Percentiles rank a stretch among this genome's conserved stretches.
Conservation (phyloP, 37 sponge, comb jelly and placozoan species). For the Ephydatia muelleri region DNA sequence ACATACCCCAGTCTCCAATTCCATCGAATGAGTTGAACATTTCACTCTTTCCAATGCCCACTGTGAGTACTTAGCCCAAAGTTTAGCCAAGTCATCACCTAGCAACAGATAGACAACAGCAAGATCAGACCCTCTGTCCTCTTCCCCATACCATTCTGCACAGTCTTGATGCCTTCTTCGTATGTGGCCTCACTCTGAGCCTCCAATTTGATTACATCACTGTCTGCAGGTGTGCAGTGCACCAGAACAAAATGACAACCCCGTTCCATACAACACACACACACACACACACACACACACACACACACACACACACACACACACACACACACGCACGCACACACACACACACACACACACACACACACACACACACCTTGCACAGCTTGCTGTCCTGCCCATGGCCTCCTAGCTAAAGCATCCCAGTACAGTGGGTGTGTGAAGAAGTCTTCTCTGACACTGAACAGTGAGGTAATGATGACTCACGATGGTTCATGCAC, state of each 20-base stretch:
- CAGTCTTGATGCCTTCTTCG: conserved; percentile 15
- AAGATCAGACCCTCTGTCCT: not conserved
- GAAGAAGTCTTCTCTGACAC: conserved; percentile 47
- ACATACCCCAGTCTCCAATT: not conserved
- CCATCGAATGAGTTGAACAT: not conserved
- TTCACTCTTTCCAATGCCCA: conserved; percentile 52
- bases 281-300: conserved; percentile 20
- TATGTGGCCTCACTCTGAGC: conserved; percentile 25
- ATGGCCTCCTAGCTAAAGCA: conserved; percentile 58
- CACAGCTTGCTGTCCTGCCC: conserved; percentile 1
- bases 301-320: conserved; percentile 24
- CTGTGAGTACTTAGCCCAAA: conserved; percentile 32
- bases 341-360: conserved; percentile 22
- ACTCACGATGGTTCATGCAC: too few relatives aligned
- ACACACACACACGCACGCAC: conserved; percentile 19
- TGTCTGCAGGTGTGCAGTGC: not conserved
- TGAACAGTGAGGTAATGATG: conserved; percentile 15
- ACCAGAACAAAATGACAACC: not conserved
- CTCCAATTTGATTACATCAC: conserved; percentile 23
- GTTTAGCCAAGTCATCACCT: not conserved
- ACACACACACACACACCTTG: conserved; percentile 10
- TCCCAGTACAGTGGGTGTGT: conserved; percentile 49
- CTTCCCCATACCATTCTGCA: not conserved
- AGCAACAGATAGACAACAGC: not conserved
- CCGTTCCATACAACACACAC: not conserved